Percentiles rank a stretch among this genome's conserved stretches.
phyloP scores from a whole-genome alignment of 2,113 vertebrate species.

The Platysternon megacephalum region DNA sequence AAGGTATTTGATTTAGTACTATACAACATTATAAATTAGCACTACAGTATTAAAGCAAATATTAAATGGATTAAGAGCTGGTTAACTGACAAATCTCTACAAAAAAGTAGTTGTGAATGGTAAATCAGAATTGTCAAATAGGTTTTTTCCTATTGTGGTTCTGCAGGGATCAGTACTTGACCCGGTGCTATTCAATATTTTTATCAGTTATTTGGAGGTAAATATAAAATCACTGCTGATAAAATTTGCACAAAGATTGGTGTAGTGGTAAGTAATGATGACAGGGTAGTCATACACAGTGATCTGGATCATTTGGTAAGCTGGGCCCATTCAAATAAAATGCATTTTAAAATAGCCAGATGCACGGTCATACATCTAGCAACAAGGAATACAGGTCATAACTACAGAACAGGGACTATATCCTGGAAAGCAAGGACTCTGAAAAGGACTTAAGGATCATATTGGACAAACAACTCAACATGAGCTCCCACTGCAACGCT shows the following conservation, averaged over 20 bases:
- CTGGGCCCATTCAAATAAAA: not conserved
- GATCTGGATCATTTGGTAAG: not conserved
- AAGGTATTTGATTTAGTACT: not conserved
- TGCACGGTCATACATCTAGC: not conserved
- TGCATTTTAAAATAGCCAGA: not conserved
- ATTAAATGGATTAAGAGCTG: not conserved
- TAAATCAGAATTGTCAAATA: not conserved
- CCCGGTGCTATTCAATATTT: not conserved
- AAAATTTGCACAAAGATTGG: not conserved
- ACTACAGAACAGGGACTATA: accelerated
- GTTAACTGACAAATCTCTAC: not conserved
- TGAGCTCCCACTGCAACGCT: not conserved
- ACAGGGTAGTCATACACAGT: accelerated
- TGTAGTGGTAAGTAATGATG: not conserved
- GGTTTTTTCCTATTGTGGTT: not conserved
- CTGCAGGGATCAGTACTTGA: not conserved
- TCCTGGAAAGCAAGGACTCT: not conserved
- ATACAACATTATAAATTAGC: not conserved
- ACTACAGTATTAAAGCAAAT: not conserved
- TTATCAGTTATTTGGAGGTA: not conserved
- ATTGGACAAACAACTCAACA: not conserved
- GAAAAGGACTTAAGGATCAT: not conserved
- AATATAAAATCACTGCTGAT: not conserved
- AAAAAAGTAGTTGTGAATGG: not conserved
- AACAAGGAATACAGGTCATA: not conserved